A percentile compares a stretch with the other conserved stretches of the same genome.
phyloP scores from a whole-genome alignment of 2,888 invertebrate species.

The Drosophila setosimentum region DNA sequence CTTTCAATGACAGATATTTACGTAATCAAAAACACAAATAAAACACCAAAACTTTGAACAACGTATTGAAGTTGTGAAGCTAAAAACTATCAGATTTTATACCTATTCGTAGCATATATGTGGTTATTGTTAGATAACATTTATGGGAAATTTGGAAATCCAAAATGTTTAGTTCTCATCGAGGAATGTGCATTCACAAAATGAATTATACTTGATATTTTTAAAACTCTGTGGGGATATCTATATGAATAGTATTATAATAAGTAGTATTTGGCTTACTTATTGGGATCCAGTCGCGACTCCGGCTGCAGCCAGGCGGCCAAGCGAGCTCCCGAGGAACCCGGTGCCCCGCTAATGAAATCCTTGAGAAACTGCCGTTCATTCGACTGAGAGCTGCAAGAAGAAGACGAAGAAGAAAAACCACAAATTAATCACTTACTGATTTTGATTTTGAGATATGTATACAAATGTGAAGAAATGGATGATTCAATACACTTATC shows the following conservation, averaged over 20 bases:
- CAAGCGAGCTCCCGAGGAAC: constrained; percentile 94
- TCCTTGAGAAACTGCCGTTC: constrained; percentile 96
- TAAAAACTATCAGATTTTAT: too few species aligned
- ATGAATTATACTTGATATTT: neutral
- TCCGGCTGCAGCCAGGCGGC: constrained; percentile 98
- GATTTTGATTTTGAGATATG: too few species aligned
- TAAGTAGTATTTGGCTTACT: constrained; percentile 62
- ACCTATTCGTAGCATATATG: too few species aligned
- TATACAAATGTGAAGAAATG: too few species aligned
- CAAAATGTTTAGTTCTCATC: too few species aligned
- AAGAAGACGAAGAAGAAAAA: neutral
- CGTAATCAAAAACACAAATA: neutral
- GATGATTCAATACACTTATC: neutral
- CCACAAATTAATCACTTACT: neutral
- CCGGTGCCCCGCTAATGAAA: constrained; percentile 94
- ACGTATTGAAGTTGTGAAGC: too few species aligned
- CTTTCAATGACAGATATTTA: neutral
- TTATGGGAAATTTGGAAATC: neutral
- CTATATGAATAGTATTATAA: neutral
- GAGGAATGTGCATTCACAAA: too few species aligned
- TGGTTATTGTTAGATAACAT: neutral
- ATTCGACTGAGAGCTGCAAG: constrained; percentile 92
- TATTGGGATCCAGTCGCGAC: constrained; percentile 93
- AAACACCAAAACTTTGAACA: too few species aligned
- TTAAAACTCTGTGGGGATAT: neutral